Evolutionary conservation across 2,888 invertebrate species (phyloP), one percentile per base, ranked within the genome.

Genomic region (Apoda limacodes): DNA sequence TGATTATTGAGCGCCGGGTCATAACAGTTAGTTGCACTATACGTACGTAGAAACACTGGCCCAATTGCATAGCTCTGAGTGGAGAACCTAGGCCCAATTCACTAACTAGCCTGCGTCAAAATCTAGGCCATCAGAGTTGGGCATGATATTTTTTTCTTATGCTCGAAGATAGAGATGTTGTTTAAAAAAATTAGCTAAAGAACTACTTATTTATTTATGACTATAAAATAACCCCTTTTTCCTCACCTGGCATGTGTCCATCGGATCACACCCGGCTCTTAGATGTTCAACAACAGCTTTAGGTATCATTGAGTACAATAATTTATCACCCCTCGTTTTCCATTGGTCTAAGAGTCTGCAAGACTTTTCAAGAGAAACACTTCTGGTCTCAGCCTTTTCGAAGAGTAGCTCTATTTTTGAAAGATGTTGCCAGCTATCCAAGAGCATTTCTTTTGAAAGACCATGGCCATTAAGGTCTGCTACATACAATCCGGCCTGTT

Each of bases 291-390:
- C 95, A 9, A 95, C 89, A 2, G 88, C 86, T 50, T 88, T 87
- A 0, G 95, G 95, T 53, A 95, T 93, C 95, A 95, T 95, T 1
- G 95, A 93, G 56, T 95, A 95, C 0, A 95, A 74, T 3, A 95
- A 76, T 43, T 92, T 91, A 54, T 95, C 93, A 1, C 93, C 91
- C 43, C 90, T 86, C 34, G 88, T 85, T 61, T 93, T 92, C 93
- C 93, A 94, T 17, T 89, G 87, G 55, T 94, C 93, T 9, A 90
- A 72, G 11, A 93, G 74, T 30, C 86, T 82, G 50, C 92, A 83
- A 20, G 90, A 93, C 44, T 88, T 87, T 52, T 92, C 91, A 36
- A 95, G 69, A 35, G 92, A 90, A 31, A 85, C 83, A 20, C 92
- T 89, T 34, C 92, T 83, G 48, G 86, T 87, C 52, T 93, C 93